Evolutionary conservation across 2,797 vertebrate genomes (phyloP).

Genomic region (Pseudopleuronectes americanus): DNA sequence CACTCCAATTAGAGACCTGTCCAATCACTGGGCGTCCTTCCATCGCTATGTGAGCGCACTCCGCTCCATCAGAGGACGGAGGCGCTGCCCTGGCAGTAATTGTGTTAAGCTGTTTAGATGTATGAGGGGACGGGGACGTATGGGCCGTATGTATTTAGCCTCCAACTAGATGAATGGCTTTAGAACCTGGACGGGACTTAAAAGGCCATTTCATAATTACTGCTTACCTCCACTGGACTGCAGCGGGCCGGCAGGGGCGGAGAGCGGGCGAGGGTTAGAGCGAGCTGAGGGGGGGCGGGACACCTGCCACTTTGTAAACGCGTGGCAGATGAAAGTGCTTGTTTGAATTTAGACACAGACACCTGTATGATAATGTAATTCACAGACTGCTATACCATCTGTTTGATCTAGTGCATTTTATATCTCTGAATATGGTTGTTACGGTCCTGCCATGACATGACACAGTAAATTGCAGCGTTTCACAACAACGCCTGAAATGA

Average conservation of each 20-base stretch:
- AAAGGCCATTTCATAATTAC: conserved; percentile 79
- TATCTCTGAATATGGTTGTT: not conserved
- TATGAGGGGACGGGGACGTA: conserved; percentile 53
- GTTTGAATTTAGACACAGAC: not conserved
- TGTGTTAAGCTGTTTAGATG: conserved; percentile 69
- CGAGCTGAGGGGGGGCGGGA: conserved; percentile 23
- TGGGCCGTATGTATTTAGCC: conserved; percentile 61
- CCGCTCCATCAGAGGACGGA: conserved; percentile 46
- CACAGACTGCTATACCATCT: not conserved
- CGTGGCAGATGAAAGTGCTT: conserved; percentile 15
- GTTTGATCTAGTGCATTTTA: no score
- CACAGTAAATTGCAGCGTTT: no score
- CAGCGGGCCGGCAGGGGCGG: conserved; percentile 29
- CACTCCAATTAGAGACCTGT: conserved; percentile 53
- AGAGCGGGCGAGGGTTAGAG: conserved; percentile 37
- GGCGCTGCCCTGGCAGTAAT: conserved; percentile 61
- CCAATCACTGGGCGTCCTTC: conserved; percentile 42
- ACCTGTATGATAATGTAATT: conserved; percentile 4
- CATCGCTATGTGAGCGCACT: conserved; percentile 44
- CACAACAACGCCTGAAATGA: no score
- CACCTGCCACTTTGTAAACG: conserved; percentile 59
- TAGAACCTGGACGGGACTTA: conserved; percentile 72
- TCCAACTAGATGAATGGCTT: conserved; percentile 65
- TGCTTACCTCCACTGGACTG: conserved; percentile 67
- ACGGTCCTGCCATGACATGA: no score